phyloP scores from a whole-genome alignment of 2,113 vertebrate genomes.

The Atrichornis clamosus region DNA sequence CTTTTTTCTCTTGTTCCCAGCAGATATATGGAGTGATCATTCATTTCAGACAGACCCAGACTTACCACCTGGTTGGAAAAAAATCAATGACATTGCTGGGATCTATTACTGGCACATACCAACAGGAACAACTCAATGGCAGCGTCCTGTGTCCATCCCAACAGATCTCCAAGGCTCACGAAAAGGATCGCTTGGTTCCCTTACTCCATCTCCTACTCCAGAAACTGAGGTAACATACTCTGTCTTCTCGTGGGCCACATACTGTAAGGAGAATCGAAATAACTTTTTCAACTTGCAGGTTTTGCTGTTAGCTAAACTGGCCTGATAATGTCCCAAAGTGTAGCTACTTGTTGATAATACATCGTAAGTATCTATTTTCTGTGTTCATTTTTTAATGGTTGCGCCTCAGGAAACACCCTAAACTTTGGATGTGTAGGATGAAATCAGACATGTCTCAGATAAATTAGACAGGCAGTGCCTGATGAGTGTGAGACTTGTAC shows the following conservation, averaged over 20 bases:
- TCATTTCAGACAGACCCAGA: conserved; percentile 93
- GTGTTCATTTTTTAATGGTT: not conserved
- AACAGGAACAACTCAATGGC: conserved; percentile 91
- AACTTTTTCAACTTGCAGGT: conserved; percentile 6
- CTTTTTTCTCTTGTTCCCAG: conserved; percentile 43
- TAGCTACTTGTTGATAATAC: not conserved
- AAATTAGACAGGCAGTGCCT: not conserved
- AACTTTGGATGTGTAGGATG: not conserved
- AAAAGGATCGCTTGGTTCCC: conserved; percentile 86
- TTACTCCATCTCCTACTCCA: conserved; percentile 89
- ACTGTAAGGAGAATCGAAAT: not conserved
- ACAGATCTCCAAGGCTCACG: conserved; percentile 74
- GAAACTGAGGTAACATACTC: conserved; percentile 85
- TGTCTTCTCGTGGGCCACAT: not conserved
- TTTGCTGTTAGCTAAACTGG: not conserved
- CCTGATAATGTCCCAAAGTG: not conserved
- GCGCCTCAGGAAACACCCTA: not conserved
- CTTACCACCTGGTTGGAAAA: conserved; percentile 93
- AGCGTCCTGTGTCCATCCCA: conserved; percentile 79
- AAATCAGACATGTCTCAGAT: not conserved
- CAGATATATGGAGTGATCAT: conserved; percentile 90
- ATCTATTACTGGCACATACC: conserved; percentile 97
- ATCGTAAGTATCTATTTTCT: not conserved
- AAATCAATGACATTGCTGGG: conserved; percentile 86
- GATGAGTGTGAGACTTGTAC: not conserved